Evolutionary conservation across 2,797 vertebrate genomes (phyloP), one percentile per base, ranked within the genome.

Genomic region (Lepus oiostolus): DNA sequence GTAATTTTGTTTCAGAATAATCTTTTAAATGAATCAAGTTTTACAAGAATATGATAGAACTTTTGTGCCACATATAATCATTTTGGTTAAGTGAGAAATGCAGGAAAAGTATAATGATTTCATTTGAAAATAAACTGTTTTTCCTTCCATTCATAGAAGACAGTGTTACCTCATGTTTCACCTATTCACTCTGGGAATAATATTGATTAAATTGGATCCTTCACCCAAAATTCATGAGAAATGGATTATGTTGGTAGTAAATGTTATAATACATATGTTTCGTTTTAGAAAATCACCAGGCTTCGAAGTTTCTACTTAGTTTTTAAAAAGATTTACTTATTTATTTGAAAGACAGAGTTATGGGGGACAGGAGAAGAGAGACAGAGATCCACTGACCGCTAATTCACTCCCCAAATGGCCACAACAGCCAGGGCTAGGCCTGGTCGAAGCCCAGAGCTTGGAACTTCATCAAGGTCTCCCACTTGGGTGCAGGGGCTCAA

Each of bases 81-180:
- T 91, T 95, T 88, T 82, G 52, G 90, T 80, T 87, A 79, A 94
- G 77, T 85, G n/a, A 94, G 72, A 72, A 52, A 47, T 67, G 1
- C 67, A 76, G 24, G n/a, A 65, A 94, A 84, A 74, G 1, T 47
- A 50, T 50, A 47, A 85, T 76, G 19, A 8, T 88, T 96, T 94
- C 47, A 81, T 58, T 88, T 92, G 30, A 75, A 90, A 84, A 47
- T 62, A 87, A 92, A 85, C 70, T n/a, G n/a, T 58, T 89, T 94
- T 94, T 67, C 5, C 50, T 88, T 82, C n/a, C n/a, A 63, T 47
- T 71, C 88, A 22, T 60, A 84, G 42, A 93, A 96, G 71, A 92
- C 38, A 68, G 5, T 52, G 7, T 68, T 91, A 95, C 87, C 8
- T 85, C 17, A 12, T 85, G 14, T 88, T 95, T 87, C 32, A 80